phyloP scores from a whole-genome alignment of 2,797 vertebrate species.

The Myiotriccus ornatus region DNA sequence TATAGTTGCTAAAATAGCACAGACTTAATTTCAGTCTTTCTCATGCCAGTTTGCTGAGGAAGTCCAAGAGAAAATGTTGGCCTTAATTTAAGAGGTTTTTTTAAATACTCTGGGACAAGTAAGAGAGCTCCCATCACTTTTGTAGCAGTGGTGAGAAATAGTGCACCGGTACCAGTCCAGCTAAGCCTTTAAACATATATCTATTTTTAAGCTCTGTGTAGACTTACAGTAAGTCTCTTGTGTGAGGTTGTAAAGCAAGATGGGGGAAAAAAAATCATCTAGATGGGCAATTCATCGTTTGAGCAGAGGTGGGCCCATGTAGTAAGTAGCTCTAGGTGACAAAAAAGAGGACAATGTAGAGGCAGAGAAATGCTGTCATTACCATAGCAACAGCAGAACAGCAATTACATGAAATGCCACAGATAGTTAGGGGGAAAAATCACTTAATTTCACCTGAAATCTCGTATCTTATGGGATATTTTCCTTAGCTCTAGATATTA shows the following conservation, averaged over 20 bases:
- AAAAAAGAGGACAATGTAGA: not conserved
- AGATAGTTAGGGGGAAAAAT: not conserved
- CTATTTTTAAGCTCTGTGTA: not conserved
- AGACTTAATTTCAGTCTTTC: not conserved
- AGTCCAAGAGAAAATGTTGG: not conserved
- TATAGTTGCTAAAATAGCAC: not conserved
- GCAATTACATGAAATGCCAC: not conserved
- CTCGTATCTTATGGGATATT: not conserved
- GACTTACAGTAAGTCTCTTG: not conserved
- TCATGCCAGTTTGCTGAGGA: not conserved
- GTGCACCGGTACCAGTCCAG: not conserved
- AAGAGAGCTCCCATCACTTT: not conserved
- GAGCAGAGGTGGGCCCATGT: not conserved
- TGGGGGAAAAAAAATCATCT: not conserved
- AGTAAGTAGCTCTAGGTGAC: not conserved
- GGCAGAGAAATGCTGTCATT: not conserved
- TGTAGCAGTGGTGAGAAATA: not conserved
- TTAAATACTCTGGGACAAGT: not conserved
- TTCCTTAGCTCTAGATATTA: not conserved
- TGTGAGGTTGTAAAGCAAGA: not conserved
- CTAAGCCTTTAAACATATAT: not conserved
- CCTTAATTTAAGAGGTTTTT: not conserved
- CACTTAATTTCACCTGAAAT: not conserved
- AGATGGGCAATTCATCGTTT: not conserved
- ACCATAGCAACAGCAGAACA: not conserved